Conservation (phyloP, 1,140 invertebrate species). For the Bathynomus jamesi region DNA sequence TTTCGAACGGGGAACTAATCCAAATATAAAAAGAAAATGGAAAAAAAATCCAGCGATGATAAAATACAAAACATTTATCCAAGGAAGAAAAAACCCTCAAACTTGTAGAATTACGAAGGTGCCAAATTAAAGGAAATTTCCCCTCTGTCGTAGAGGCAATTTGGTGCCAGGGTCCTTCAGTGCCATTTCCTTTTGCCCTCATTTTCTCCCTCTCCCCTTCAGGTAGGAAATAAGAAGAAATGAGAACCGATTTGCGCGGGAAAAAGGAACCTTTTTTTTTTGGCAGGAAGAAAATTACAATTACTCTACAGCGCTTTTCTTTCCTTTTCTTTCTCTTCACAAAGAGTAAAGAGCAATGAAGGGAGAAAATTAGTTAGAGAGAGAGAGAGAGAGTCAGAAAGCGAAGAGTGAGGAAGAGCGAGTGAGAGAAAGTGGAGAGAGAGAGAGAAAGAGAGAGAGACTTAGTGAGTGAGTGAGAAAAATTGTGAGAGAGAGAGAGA, state of each 20-base stretch:
- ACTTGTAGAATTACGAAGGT: not conserved
- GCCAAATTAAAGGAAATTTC: constrained; percentile 1
- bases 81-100: not conserved
- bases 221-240: not conserved
- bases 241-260: not conserved
- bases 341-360: not conserved
- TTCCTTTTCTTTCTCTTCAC: not conserved
- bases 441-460: no score
- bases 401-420: no score
- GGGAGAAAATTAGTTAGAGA: not conserved
- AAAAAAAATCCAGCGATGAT: no score
- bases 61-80: no score
- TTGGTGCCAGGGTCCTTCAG: not conserved
- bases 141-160: not conserved
- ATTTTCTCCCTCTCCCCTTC: not conserved
- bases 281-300: constrained; percentile 1
- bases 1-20: no score
- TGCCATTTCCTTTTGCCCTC: not conserved
- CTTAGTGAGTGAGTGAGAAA: no score
- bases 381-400: no score
- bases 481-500: no score
- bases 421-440: no score
- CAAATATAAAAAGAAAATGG: no score
- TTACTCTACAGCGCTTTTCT: not conserved
- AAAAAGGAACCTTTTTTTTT: not conserved